Evolutionary conservation across 1,140 invertebrate genomes (phyloP).

Genomic region (Drosophila nannoptera): DNA sequence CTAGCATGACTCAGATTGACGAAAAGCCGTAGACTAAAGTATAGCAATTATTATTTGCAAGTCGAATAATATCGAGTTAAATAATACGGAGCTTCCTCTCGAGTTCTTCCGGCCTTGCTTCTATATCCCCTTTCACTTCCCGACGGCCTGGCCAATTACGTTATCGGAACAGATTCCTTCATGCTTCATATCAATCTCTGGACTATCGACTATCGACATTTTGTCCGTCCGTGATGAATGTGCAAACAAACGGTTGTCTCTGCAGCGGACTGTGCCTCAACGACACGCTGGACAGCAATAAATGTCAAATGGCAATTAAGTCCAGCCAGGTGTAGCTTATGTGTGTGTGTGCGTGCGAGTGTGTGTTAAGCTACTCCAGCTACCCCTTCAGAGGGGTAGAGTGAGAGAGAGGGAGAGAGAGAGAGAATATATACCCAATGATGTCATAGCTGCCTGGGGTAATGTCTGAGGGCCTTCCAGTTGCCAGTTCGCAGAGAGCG

Average conservation of each 20-base stretch:
- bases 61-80: no score
- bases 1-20: no score
- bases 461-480: conserved; percentile 11
- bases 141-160: conserved; percentile 24
- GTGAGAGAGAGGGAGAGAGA: no score
- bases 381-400: conserved; percentile 10
- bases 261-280: conserved; percentile 14
- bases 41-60: no score
- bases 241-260: conserved; percentile 19
- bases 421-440: conserved; percentile 36
- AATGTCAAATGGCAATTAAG: conserved; percentile 62
- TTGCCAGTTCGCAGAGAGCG: conserved; percentile 36
- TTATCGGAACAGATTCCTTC: conserved; percentile 38
- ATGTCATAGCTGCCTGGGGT: conserved; percentile 42
- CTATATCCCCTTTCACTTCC: conserved; percentile 15
- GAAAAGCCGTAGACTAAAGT: no score
- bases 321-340: no score
- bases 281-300: conserved; percentile 52
- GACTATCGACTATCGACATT: conserved; percentile 8
- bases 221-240: conserved; percentile 33
- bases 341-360: neutral
- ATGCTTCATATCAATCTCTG: conserved; percentile 33
- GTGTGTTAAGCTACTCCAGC: neutral
- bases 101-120: no score
- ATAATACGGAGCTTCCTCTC: no score